Percentiles rank a stretch among this genome's conserved stretches.
These are phyloP conservation scores for Apodemus speciosus DNA, from an alignment of 2,113 vertebrate species.

Conservation along the genomic window DNA sequence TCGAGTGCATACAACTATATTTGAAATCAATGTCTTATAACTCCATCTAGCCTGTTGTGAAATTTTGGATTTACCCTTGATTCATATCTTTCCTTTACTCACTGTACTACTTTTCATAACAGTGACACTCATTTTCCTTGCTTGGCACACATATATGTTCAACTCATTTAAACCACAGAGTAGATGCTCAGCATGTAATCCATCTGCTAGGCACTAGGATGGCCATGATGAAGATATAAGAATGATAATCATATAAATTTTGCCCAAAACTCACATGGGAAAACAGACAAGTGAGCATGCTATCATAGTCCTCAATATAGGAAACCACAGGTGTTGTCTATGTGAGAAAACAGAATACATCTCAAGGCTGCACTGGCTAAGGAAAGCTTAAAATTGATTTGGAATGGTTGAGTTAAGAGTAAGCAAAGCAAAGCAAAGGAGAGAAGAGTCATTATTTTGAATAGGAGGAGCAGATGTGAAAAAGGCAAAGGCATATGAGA, in stretches of 20 bases:
- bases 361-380: neutral
- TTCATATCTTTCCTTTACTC: constrained; percentile 31
- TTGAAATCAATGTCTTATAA: neutral
- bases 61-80: constrained; percentile 24
- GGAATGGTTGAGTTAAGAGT: constrained; percentile 41
- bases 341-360: neutral
- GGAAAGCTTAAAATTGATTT: constrained; percentile 4
- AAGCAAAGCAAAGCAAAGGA: constrained; percentile 11
- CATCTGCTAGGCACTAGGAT: neutral
- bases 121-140: constrained; percentile 26
- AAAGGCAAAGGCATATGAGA: constrained; percentile 26
- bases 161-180: constrained; percentile 32
- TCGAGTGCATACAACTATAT: neutral
- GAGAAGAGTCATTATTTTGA: neutral
- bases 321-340: constrained; percentile 17
- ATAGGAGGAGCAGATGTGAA: neutral
- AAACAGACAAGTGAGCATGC: neutral
- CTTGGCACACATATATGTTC: neutral
- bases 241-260: neutral
- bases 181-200: neutral
- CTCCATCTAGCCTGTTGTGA: constrained; percentile 15
- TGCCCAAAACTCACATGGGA: neutral
- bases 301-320: constrained; percentile 11
- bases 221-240: neutral
- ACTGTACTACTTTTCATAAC: constrained; percentile 10